phyloP scores from a whole-genome alignment of 2,888 invertebrate genomes.

The Xestia xanthographa region DNA sequence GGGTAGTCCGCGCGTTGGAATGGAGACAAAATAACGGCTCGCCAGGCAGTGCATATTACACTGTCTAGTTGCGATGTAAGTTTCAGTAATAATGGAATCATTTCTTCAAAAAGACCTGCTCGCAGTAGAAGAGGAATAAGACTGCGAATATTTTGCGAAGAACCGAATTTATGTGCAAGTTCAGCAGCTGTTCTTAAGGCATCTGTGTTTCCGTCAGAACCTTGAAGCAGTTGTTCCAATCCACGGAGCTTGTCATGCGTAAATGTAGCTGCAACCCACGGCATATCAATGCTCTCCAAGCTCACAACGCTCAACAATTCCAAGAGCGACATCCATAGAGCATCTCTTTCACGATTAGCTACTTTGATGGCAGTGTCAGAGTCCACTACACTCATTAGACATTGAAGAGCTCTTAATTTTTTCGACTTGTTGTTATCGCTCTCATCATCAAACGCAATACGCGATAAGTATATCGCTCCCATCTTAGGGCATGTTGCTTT shows the following conservation, averaged over 20 bases:
- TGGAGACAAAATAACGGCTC: constrained; percentile 84
- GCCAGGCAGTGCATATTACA: constrained; percentile 83
- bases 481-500: constrained; percentile 89
- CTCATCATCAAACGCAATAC: constrained; percentile 87
- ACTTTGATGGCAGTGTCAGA: constrained; percentile 87
- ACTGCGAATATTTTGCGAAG: constrained; percentile 75
- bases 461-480: constrained; percentile 88
- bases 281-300: constrained; percentile 86
- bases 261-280: constrained; percentile 86
- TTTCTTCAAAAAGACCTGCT: constrained; percentile 81
- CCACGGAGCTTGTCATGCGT: constrained; percentile 84
- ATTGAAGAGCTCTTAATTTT: constrained; percentile 87
- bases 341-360: constrained; percentile 82
- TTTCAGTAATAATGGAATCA: constrained; percentile 84
- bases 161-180: constrained; percentile 81
- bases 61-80: constrained; percentile 79
- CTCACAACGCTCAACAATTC: constrained; percentile 84
- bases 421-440: constrained; percentile 86
- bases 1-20: constrained; percentile 88
- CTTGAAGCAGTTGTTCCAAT: constrained; percentile 83
- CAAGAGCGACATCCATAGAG: constrained; percentile 84
- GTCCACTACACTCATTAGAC: constrained; percentile 87
- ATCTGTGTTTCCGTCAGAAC: constrained; percentile 79
- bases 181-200: constrained; percentile 82
- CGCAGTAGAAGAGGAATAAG: constrained; percentile 80